Evolutionary conservation across 2,888 invertebrate genomes (phyloP), one percentile per base, ranked within the genome.

Genomic region (Acrobeloides nanus): DNA sequence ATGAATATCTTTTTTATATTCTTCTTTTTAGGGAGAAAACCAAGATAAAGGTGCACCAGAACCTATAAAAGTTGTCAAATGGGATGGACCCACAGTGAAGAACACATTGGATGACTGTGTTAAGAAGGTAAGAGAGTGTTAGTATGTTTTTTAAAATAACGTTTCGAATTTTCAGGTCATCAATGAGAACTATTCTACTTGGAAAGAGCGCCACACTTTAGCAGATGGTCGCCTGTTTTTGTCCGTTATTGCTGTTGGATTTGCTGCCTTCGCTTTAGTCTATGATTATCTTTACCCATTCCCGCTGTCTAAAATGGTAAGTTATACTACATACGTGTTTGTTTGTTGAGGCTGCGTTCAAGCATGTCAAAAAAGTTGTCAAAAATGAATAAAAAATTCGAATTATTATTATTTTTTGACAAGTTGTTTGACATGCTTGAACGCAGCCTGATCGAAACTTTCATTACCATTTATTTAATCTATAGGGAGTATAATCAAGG

Each of bases 211-310:
- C 74, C 89, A 89, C 79, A 81, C 82, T 8, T 78, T 97, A 39
- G 85, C 93, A 76, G 93, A 97, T 78, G 87, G 88, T 1, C 82
- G 95, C 38, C 79, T 97, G 38, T 79, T 84, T 29, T 84, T 97
- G 43, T 93, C 93, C 75, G 85, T 87, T 3, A 76, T 93, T 51
- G 89, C 93, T 12, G 93, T 95, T 33, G 84, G 83, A 29, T 86
- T 93, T 45, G 92, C 97, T 4, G 82, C 86, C 59, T 85, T 89
- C 77, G 95, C 93, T 2, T 81, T 97, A 23, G 80, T 87, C 15
- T 97, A 89, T 87, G 97, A 97, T 76, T 93, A 85, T 74, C 80
- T 90, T 20, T 85, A 89, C 76, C 95, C 97, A 39, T 97, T 95
- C 75, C 97, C 97, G 24, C 83, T 84, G 66, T 95, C 93, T 21